Conservation (phyloP, 2,797 vertebrate species). For the Miichthys miiuy region DNA sequence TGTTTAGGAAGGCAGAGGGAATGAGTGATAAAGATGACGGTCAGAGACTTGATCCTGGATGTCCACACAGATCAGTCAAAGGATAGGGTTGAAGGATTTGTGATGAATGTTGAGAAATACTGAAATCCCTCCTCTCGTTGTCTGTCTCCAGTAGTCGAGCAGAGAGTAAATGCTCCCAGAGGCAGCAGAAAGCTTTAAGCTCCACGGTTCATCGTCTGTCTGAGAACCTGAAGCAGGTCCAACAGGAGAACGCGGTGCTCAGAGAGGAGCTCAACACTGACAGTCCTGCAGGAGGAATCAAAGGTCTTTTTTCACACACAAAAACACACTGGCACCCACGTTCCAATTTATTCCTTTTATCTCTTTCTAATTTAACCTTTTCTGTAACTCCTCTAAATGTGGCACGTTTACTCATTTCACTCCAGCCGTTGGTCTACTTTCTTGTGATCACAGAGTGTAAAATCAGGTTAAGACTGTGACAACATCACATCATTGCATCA, state of each 20-base stretch:
- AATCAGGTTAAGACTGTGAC: too few species aligned
- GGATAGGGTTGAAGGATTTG: background rate
- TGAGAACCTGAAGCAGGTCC: slow-evolving; percentile 88
- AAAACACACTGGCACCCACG: background rate
- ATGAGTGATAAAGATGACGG: background rate
- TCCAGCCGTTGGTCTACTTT: background rate
- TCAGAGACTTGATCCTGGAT: background rate
- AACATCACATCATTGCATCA: too few species aligned
- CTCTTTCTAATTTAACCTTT: background rate
- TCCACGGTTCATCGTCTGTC: slow-evolving; percentile 87
- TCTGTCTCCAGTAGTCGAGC: slow-evolving; percentile 70
- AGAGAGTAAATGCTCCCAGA: slow-evolving; percentile 86
- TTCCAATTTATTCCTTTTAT: background rate
- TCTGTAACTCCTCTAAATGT: background rate
- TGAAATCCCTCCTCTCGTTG: background rate
- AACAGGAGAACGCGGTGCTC: slow-evolving; percentile 88
- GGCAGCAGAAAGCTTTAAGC: slow-evolving; percentile 86
- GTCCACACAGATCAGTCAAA: background rate
- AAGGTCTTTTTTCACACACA: slow-evolving; percentile 69
- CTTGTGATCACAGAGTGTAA: background rate
- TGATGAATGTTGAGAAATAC: background rate
- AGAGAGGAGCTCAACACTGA: slow-evolving; percentile 88
- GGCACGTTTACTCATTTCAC: background rate
- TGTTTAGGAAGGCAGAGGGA: background rate
- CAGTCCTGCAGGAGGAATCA: slow-evolving; percentile 73